Conservation (phyloP, 37 sponge, comb jelly and placozoan species). For the Halisarca cf. caerulea region DNA sequence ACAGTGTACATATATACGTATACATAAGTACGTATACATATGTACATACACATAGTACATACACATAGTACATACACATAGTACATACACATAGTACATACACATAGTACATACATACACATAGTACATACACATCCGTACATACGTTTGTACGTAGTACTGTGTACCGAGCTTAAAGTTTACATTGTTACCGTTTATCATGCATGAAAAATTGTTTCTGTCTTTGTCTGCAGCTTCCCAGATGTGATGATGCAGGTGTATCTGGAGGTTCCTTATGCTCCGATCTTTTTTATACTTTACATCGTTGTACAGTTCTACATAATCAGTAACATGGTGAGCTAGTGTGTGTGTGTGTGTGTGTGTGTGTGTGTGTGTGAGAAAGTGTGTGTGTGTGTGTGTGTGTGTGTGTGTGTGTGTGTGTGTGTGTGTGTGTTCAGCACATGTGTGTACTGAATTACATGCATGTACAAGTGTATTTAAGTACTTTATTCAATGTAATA, state of each 20-base stretch:
- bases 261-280: constrained; percentile 9
- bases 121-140: not conserved
- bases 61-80: too few relatives aligned
- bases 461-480: too few relatives aligned
- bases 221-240: constrained; percentile 49
- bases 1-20: too few relatives aligned
- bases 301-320: constrained; percentile 70
- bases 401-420: not conserved
- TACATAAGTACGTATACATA: too few relatives aligned
- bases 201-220: not conserved
- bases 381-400: constrained; percentile 32
- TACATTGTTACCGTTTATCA: not conserved
- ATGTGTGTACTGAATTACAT: too few relatives aligned
- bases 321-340: constrained; percentile 66
- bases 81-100: too few relatives aligned
- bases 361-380: too few relatives aligned
- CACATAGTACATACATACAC: too few relatives aligned
- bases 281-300: constrained; percentile 81
- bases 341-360: too few relatives aligned
- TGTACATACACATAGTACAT: too few relatives aligned
- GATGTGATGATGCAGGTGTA: constrained; percentile 89
- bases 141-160: not conserved
- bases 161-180: not conserved
- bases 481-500: too few relatives aligned
- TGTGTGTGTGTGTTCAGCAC: too few relatives aligned